These are phyloP conservation scores for Platerodrilus igneus DNA, from an alignment of 2,888 invertebrate genomes.

Conservation along the genomic window DNA sequence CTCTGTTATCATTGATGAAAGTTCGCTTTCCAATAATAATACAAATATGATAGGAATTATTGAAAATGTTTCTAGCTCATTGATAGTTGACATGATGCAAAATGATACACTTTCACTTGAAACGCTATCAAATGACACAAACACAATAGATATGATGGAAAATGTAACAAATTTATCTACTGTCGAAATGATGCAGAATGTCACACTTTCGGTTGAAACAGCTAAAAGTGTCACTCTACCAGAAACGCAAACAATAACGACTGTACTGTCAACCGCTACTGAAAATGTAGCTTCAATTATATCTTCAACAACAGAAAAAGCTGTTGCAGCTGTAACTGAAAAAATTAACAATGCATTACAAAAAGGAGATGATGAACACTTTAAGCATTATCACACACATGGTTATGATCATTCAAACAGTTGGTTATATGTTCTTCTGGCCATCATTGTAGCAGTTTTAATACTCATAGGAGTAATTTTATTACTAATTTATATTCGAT, in stretches of 20 bases:
- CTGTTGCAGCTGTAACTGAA: neutral
- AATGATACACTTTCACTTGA: no score
- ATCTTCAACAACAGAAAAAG: slow-evolving; percentile 10
- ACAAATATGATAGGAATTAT: no score
- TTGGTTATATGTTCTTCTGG: slow-evolving; percentile 30
- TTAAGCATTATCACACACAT: neutral
- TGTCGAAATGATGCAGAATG: slow-evolving; percentile 5
- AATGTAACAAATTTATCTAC: neutral
- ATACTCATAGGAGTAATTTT: slow-evolving; percentile 26
- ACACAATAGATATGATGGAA: slow-evolving; percentile 1
- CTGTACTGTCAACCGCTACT: neutral
- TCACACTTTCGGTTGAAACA: neutral
- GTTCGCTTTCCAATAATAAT: no score
- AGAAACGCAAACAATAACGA: neutral
- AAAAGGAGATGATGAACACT: slow-evolving; percentile 5
- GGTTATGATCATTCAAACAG: slow-evolving; percentile 15
- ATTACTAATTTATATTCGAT: slow-evolving; percentile 27
- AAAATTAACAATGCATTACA: slow-evolving; percentile 1
- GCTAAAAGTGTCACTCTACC: slow-evolving; percentile 1
- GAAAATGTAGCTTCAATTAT: slow-evolving; percentile 3
- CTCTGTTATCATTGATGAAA: no score
- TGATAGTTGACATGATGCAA: no score
- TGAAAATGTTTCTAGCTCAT: no score
- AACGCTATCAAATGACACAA: neutral
- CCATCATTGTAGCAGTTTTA: slow-evolving; percentile 29